A percentile compares a stretch with the other conserved stretches of the same genome.
These are phyloP conservation scores for Bungarus multicinctus DNA, from an alignment of 2,113 vertebrate genomes.

Conservation along the genomic window DNA sequence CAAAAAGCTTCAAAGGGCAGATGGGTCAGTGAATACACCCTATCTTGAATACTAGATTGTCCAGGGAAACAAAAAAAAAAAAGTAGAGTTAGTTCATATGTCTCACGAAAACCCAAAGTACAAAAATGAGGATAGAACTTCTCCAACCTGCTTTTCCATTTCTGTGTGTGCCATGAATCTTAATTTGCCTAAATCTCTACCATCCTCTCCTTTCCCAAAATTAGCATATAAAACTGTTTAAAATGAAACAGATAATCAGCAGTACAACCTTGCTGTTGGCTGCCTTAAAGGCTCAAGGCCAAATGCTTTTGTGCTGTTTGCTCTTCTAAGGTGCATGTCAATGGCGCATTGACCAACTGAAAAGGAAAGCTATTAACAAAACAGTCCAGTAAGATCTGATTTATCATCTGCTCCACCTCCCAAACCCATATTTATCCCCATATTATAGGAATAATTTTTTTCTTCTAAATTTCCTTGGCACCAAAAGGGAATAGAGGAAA, in stretches of 20 bases:
- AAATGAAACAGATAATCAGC: conserved; percentile 2
- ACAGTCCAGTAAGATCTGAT: not conserved
- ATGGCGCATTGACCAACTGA: conserved; percentile 26
- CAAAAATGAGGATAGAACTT: not conserved
- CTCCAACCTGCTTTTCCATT: not conserved
- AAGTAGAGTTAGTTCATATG: not conserved
- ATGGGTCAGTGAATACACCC: not conserved
- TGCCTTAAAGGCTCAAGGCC: conserved; percentile 8
- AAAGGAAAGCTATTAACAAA: conserved; percentile 21
- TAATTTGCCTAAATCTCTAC: not conserved
- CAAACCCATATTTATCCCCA: not conserved
- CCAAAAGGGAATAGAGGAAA: not conserved
- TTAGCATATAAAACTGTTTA: conserved; percentile 17
- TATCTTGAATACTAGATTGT: not conserved
- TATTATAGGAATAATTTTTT: conserved; percentile 19
- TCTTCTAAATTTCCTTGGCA: conserved; percentile 17
- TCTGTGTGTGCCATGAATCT: not conserved
- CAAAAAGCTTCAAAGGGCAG: not conserved
- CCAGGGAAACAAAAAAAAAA: not conserved
- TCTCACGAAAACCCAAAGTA: not conserved
- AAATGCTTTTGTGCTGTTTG: not conserved
- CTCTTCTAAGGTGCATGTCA: not conserved
- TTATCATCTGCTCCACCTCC: not conserved
- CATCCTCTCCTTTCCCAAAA: conserved; percentile 7
- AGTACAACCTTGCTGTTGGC: not conserved